phyloP scores from a whole-genome alignment of 2,113 vertebrate species.

The Lucifuga dentata region DNA sequence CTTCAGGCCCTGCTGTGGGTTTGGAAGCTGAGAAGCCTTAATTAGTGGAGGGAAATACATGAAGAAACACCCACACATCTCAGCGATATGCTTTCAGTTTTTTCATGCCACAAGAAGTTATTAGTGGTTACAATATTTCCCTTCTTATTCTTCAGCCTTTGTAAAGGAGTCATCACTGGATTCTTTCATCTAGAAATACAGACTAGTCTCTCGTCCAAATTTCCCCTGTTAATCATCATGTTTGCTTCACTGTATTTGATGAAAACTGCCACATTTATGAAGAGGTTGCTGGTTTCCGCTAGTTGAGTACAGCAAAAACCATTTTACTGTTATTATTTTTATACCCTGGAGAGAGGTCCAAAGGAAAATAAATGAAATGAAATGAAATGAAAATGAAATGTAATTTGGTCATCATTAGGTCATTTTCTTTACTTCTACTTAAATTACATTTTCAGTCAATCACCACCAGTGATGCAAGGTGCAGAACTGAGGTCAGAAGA shows the following conservation, averaged over 20 bases:
- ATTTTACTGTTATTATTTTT: no score
- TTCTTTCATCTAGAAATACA: slow-evolving; percentile 11
- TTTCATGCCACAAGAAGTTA: slow-evolving; percentile 34
- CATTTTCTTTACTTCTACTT: no score
- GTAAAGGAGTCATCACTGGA: slow-evolving; percentile 29
- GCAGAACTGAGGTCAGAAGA: no score
- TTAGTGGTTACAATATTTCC: slow-evolving; percentile 61
- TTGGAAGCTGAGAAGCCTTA: slow-evolving; percentile 46
- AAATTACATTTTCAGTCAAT: no score
- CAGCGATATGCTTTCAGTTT: slow-evolving; percentile 14
- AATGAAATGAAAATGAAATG: no score
- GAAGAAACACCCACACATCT: slow-evolving; percentile 40
- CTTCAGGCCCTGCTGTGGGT: slow-evolving; percentile 43
- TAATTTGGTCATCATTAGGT: no score
- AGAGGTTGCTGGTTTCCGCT: background rate
- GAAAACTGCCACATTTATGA: slow-evolving; percentile 4
- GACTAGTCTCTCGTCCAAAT: background rate
- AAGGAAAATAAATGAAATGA: no score
- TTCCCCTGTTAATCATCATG: slow-evolving; percentile 1
- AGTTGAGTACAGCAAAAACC: background rate
- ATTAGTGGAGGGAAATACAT: slow-evolving; percentile 27
- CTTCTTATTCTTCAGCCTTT: slow-evolving; percentile 26
- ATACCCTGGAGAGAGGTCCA: no score
- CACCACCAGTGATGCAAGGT: no score
- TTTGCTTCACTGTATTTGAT: slow-evolving; percentile 2